Percentiles rank a stretch among this genome's conserved stretches.
These are phyloP conservation scores for Alsophila aescularia DNA, from an alignment of 2,888 invertebrate species.

Conservation along the genomic window DNA sequence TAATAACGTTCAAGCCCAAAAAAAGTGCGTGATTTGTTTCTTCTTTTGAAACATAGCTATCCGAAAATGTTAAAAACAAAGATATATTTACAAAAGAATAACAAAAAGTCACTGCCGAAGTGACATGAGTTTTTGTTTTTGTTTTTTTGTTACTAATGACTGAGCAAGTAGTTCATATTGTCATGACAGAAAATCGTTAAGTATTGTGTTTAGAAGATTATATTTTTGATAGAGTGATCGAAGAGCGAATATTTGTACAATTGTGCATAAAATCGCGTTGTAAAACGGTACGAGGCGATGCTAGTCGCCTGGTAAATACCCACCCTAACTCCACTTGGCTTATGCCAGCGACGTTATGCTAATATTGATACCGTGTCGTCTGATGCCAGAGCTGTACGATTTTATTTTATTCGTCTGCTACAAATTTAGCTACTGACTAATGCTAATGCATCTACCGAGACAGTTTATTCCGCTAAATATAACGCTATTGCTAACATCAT, in stretches of 20 bases:
- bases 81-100: too few relatives aligned
- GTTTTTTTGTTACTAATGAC: too few relatives aligned
- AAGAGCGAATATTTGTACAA: not conserved
- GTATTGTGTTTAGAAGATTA: too few relatives aligned
- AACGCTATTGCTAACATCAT: conserved; percentile 44
- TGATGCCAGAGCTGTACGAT: conserved; percentile 58
- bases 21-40: too few relatives aligned
- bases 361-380: conserved; percentile 70
- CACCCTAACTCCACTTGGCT: conserved; percentile 35
- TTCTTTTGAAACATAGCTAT: too few relatives aligned
- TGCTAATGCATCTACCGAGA: conserved; percentile 54
- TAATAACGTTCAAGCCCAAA: too few relatives aligned
- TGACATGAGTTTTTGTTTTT: too few relatives aligned
- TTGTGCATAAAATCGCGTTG: not conserved
- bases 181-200: too few relatives aligned
- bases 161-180: too few relatives aligned
- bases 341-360: conserved; percentile 68
- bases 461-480: conserved; percentile 59
- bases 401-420: conserved; percentile 73
- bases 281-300: not conserved
- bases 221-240: not conserved
- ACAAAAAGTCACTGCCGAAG: too few relatives aligned
- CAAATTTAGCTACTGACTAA: conserved; percentile 56
- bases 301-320: conserved; percentile 5
- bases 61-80: too few relatives aligned